phyloP scores from a whole-genome alignment of 2,797 vertebrate genomes.

The Sciurus vulgaris region DNA sequence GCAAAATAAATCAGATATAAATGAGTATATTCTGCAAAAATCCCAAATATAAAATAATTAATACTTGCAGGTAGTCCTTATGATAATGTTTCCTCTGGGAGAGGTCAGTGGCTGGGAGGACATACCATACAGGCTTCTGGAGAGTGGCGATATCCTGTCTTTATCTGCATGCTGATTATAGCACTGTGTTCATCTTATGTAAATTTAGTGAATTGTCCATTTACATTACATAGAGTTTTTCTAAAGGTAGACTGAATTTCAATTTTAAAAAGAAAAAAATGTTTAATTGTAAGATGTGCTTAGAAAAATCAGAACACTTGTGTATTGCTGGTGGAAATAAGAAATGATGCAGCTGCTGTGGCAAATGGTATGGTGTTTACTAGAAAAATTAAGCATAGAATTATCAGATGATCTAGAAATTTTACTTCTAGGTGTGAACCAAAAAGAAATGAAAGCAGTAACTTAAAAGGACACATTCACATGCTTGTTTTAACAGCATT shows the following conservation, averaged over 20 bases:
- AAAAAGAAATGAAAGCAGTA: neutral
- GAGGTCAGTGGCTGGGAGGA: neutral
- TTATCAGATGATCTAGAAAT: neutral
- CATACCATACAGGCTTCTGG: neutral
- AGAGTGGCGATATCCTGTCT: neutral
- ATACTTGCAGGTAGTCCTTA: neutral
- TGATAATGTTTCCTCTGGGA: neutral
- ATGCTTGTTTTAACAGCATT: neutral
- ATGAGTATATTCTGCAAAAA: neutral
- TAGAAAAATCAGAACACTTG: neutral
- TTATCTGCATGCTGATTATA: neutral
- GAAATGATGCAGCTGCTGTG: neutral
- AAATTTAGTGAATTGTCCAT: neutral
- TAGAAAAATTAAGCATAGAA: neutral
- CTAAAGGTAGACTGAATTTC: neutral
- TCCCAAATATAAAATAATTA: neutral
- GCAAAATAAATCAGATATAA: neutral
- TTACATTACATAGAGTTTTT: neutral
- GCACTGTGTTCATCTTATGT: neutral
- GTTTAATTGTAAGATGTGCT: neutral
- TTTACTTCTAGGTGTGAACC: neutral
- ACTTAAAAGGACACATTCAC: neutral
- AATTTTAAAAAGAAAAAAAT: neutral
- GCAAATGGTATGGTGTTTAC: neutral
- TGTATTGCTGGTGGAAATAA: neutral